A percentile compares a stretch with the other conserved stretches of the same genome.
These are phyloP conservation scores for Bombus terrestris DNA, from an alignment of 1,140 invertebrate genomes.

Conservation along the genomic window DNA sequence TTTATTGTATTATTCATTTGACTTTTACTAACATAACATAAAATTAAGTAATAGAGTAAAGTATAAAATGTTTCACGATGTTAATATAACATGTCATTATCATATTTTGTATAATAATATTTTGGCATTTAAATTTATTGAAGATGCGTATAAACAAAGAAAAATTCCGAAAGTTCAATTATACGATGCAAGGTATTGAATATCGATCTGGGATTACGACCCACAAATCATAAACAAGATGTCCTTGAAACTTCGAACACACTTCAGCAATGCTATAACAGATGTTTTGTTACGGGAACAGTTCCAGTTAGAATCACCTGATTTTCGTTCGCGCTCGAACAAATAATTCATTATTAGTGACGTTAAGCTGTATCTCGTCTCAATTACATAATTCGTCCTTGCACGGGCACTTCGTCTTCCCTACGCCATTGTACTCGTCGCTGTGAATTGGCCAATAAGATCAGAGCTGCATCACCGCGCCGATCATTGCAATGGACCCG, in stretches of 20 bases:
- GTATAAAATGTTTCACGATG: no score
- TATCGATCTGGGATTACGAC: conserved; percentile 15
- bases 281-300: neutral
- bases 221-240: neutral
- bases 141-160: neutral
- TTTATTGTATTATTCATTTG: neutral
- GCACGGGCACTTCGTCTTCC: neutral
- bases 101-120: no score
- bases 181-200: neutral
- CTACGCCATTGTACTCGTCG: conserved; percentile 21
- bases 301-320: neutral
- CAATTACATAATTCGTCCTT: conserved; percentile 46
- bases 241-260: conserved; percentile 2
- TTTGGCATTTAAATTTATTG: neutral
- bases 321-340: conserved; percentile 9
- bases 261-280: no score
- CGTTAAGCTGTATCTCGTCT: neutral
- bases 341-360: conserved; percentile 14
- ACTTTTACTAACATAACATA: no score
- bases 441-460: conserved; percentile 7
- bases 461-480: neutral
- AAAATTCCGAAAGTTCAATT: neutral
- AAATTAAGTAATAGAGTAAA: no score
- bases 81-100: no score
- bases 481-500: conserved; percentile 39